A percentile compares a stretch with the other conserved stretches of the same genome.
Evolutionary conservation across 64 coral and sea anemone species (phyloP).

Genomic region (Pocillopora verrucosa): DNA sequence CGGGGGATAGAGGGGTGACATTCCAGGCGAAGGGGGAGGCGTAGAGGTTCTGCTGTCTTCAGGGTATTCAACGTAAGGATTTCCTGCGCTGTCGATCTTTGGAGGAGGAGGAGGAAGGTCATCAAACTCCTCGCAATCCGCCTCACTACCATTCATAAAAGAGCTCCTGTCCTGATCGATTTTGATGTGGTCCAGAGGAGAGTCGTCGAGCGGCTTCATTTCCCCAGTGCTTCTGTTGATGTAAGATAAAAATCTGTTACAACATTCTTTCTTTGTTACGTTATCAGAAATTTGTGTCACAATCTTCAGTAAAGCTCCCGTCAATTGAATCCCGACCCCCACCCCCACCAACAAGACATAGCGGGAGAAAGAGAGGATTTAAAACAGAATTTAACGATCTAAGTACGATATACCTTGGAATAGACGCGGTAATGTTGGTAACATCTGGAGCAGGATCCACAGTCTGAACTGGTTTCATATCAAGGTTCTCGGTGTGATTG

Average conservation of each 20-base stretch:
- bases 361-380: background rate
- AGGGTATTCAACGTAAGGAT: conserved; percentile 36
- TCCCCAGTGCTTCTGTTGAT: conserved; percentile 28
- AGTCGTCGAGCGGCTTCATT: conserved; percentile 52
- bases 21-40: conserved; percentile 24
- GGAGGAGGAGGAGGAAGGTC: conserved; percentile 60
- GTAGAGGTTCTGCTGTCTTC: conserved; percentile 43
- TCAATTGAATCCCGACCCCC: too few species aligned
- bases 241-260: background rate
- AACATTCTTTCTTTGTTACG: background rate
- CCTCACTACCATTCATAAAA: conserved; percentile 42
- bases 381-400: background rate
- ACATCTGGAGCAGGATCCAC: conserved; percentile 59
- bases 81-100: background rate
- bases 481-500: conserved; percentile 78
- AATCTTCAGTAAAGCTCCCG: too few species aligned
- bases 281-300: background rate
- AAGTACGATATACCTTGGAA: conserved; percentile 40
- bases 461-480: conserved; percentile 81
- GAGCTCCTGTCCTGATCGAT: conserved; percentile 50
- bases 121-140: conserved; percentile 14
- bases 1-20: conserved; percentile 35
- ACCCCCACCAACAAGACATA: too few species aligned
- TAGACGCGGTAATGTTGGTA: conserved; percentile 23
- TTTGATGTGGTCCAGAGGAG: conserved; percentile 46